Conservation (phyloP, 2,888 invertebrate genomes). For the Clanis bilineata region DNA sequence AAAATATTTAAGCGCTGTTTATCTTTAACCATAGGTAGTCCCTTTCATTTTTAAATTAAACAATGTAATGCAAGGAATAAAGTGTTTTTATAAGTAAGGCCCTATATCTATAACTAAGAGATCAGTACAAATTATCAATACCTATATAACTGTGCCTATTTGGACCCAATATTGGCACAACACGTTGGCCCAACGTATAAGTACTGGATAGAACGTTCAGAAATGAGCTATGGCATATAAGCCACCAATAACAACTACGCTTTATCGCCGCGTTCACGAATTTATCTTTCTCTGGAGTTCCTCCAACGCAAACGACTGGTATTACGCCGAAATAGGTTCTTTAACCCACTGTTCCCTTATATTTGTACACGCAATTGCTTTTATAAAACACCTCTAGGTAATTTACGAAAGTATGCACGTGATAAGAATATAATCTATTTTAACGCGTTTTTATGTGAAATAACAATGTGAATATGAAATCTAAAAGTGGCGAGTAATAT, state of each 20-base stretch:
- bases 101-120: too few species aligned
- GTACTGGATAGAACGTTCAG: too few species aligned
- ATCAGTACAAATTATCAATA: too few species aligned
- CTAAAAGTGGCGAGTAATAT: conserved; percentile 1
- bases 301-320: conserved; percentile 45
- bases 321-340: conserved; percentile 49
- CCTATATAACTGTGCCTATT: too few species aligned
- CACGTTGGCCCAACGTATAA: too few species aligned
- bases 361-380: conserved; percentile 7
- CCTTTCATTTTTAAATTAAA: too few species aligned
- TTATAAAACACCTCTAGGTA: background rate
- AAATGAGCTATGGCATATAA: conserved; percentile 8
- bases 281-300: conserved; percentile 36
- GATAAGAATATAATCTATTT: background rate
- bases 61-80: too few species aligned
- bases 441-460: background rate
- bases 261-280: conserved; percentile 35
- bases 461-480: background rate
- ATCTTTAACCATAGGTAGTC: too few species aligned
- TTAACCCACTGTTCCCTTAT: conserved; percentile 28
- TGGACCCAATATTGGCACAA: too few species aligned
- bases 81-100: too few species aligned
- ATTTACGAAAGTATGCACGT: background rate
- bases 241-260: conserved; percentile 21
- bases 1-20: too few species aligned